These are phyloP conservation scores for Zeugodacus cucurbitae DNA, from an alignment of 1,140 invertebrate species.

Conservation along the genomic window DNA sequence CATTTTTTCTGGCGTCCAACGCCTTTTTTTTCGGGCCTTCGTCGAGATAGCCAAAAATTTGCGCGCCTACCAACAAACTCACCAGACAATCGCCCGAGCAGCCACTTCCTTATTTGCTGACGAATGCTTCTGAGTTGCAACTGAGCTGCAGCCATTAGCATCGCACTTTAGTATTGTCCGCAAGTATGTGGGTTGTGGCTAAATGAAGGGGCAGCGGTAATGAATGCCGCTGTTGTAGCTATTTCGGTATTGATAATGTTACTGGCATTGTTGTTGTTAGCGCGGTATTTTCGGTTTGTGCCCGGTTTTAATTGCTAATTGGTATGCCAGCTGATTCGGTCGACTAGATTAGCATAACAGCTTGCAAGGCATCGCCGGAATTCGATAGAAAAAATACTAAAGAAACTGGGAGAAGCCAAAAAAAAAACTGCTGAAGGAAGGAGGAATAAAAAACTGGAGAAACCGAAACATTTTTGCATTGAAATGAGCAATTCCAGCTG, in stretches of 20 bases:
- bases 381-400: background rate
- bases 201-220: background rate
- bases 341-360: constrained; percentile 28
- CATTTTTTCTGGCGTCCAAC: background rate
- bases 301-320: constrained; percentile 26
- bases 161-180: background rate
- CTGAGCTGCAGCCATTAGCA: background rate
- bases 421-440: no score
- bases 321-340: constrained; percentile 23
- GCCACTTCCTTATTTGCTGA: constrained; percentile 29
- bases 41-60: constrained; percentile 27
- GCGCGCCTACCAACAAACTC: constrained; percentile 2
- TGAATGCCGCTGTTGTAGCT: background rate
- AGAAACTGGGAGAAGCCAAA: no score
- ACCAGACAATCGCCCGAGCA: background rate
- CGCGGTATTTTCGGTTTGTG: background rate
- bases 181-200: no score
- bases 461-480: no score
- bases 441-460: no score
- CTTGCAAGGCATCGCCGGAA: constrained; percentile 4
- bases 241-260: background rate
- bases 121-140: background rate
- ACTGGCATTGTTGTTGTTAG: background rate
- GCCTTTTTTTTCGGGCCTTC: background rate
- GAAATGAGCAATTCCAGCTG: no score